These are phyloP conservation scores for Oriolus oriolus DNA, from an alignment of 2,113 vertebrate genomes.

Conservation along the genomic window DNA sequence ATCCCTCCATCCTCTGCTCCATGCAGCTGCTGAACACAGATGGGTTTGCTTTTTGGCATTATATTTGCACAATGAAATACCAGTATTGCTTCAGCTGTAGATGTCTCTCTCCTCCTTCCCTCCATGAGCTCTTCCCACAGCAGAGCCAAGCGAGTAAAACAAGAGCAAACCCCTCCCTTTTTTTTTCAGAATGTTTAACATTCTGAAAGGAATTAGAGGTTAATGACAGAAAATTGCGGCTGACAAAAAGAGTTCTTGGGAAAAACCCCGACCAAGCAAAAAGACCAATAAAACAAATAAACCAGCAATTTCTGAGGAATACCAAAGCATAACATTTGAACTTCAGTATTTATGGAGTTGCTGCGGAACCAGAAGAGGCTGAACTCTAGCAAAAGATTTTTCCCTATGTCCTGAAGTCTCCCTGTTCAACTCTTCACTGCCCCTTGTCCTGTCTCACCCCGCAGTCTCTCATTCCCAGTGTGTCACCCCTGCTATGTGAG, in stretches of 20 bases:
- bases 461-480: background rate
- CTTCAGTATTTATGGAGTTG: background rate
- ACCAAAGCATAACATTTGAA: background rate
- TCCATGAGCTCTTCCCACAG: background rate
- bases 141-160: background rate
- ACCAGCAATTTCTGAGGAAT: background rate
- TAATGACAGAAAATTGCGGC: background rate
- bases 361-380: background rate
- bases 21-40: background rate
- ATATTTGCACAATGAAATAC: background rate
- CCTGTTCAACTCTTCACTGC: background rate
- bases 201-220: background rate
- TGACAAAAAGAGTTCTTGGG: background rate
- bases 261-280: background rate
- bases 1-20: background rate
- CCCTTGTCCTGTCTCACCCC: background rate
- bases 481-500: background rate
- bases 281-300: background rate
- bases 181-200: background rate
- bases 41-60: background rate
- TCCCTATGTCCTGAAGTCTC: background rate
- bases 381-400: background rate
- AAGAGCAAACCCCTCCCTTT: background rate
- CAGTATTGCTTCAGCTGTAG: background rate
- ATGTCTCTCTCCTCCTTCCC: background rate